Conservation (phyloP, 2,888 invertebrate species). For the Drosophila parthenogenetica region DNA sequence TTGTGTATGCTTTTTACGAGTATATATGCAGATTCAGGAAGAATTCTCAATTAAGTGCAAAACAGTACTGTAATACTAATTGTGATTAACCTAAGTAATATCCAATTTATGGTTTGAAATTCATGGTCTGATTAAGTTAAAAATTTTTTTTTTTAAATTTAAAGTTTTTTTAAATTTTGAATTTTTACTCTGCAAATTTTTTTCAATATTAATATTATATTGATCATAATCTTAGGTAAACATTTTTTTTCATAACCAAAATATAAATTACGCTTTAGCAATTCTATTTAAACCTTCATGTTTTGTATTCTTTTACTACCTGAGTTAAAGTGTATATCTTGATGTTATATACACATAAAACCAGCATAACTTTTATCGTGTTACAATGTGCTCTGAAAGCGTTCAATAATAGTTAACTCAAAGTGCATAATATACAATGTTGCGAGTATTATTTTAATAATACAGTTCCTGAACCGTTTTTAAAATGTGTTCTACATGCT, state of each 20-base stretch:
- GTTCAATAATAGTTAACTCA: neutral
- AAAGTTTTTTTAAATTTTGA: neutral
- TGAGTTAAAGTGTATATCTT: no score
- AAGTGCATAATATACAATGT: neutral
- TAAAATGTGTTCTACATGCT: slow-evolving; percentile 3
- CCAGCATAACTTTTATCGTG: neutral
- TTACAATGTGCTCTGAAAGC: neutral
- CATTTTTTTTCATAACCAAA: no score
- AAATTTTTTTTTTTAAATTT: no score
- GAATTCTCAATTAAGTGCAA: neutral
- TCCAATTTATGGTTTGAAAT: neutral
- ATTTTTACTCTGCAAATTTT: no score
- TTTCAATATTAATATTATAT: no score
- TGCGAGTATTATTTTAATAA: neutral
- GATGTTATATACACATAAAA: neutral
- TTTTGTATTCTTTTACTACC: no score
- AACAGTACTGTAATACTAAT: no score
- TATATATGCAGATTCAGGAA: slow-evolving; percentile 7
- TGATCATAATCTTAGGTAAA: no score
- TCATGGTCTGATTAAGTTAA: no score
- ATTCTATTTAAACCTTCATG: no score
- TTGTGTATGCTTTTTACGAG: neutral
- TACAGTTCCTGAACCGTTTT: slow-evolving; percentile 1
- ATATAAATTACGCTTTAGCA: no score
- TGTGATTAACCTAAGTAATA: neutral